A percentile compares a stretch with the other conserved stretches of the same genome.
These are phyloP conservation scores for Phenganax stokvisi DNA, from an alignment of 92 coral and sea anemone species.

Conservation along the genomic window DNA sequence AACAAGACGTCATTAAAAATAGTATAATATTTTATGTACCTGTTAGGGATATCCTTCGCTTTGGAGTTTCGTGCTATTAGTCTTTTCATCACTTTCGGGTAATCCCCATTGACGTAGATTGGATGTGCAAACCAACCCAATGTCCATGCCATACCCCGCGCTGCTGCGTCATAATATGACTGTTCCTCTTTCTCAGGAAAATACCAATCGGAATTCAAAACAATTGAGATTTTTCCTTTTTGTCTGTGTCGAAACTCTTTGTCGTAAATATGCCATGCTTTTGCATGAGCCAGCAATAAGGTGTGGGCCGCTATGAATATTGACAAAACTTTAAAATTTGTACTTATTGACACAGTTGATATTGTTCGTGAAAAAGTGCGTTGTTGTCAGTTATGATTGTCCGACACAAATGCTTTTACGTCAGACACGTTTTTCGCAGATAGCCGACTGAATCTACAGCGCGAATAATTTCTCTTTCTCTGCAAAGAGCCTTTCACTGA, in stretches of 20 bases:
- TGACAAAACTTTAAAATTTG: neutral
- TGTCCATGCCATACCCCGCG: conserved; percentile 42
- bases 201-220: conserved; percentile 38
- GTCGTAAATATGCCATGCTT: conserved; percentile 46
- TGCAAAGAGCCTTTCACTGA: too few species aligned
- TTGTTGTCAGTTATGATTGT: too few species aligned
- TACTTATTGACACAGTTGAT: too few species aligned
- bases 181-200: conserved; percentile 31
- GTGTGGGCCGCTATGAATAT: neutral
- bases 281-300: conserved; percentile 41
- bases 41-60: conserved; percentile 30
- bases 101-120: conserved; percentile 44
- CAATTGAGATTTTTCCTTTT: conserved; percentile 42
- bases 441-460: too few species aligned
- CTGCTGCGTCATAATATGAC: conserved; percentile 26
- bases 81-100: conserved; percentile 40
- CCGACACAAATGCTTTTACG: too few species aligned
- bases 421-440: too few species aligned
- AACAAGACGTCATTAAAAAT: too few species aligned
- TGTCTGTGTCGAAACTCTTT: conserved; percentile 29
- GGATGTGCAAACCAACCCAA: conserved; percentile 49
- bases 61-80: conserved; percentile 27
- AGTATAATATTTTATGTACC: conserved; percentile 14
- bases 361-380: too few species aligned
- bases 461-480: too few species aligned